A percentile compares a stretch with the other conserved stretches of the same genome.
Evolutionary conservation across 1,140 invertebrate species (phyloP).

Genomic region (Zaprionus taronus): DNA sequence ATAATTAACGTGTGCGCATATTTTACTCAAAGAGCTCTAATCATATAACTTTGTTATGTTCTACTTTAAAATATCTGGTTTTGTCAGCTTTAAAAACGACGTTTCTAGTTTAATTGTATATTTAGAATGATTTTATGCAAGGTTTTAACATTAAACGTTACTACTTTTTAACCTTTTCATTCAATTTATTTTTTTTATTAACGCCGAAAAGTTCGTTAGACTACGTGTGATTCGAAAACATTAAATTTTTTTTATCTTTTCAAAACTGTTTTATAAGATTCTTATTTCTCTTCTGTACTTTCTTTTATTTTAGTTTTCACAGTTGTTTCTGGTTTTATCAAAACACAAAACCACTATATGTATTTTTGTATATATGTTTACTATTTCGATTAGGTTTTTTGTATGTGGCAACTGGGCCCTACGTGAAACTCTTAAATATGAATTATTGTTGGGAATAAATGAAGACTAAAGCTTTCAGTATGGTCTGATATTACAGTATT

Average conservation of each 20-base stretch:
- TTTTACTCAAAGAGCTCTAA: conserved; percentile 44
- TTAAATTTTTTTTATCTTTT: conserved; percentile 44
- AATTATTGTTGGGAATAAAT: conserved; percentile 49
- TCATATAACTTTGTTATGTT: conserved; percentile 45
- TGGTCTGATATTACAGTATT: conserved; percentile 17
- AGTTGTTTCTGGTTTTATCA: conserved; percentile 64
- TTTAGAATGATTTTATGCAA: conserved; percentile 58
- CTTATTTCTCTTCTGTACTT: conserved; percentile 32
- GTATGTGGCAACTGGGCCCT: conserved; percentile 57
- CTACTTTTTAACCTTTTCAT: conserved; percentile 74
- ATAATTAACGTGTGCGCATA: conserved; percentile 34
- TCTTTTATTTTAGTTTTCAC: conserved; percentile 70
- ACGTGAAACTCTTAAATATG: conserved; percentile 62
- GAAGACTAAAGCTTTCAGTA: conserved; percentile 53
- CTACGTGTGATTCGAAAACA: conserved; percentile 68
- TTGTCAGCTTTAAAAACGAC: conserved; percentile 33
- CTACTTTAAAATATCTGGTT: conserved; percentile 38
- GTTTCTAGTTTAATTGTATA: conserved; percentile 40
- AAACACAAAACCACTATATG: conserved; percentile 34
- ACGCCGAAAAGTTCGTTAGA: conserved; percentile 56
- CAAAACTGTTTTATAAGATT: conserved; percentile 45
- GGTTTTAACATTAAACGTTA: conserved; percentile 64
- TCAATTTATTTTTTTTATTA: conserved; percentile 45
- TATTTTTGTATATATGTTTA: conserved; percentile 42
- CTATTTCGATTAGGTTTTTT: conserved; percentile 59